Evolutionary conservation across 2,888 invertebrate species (phyloP), one percentile per base, ranked within the genome.

Genomic region (Leucozona laternaria): DNA sequence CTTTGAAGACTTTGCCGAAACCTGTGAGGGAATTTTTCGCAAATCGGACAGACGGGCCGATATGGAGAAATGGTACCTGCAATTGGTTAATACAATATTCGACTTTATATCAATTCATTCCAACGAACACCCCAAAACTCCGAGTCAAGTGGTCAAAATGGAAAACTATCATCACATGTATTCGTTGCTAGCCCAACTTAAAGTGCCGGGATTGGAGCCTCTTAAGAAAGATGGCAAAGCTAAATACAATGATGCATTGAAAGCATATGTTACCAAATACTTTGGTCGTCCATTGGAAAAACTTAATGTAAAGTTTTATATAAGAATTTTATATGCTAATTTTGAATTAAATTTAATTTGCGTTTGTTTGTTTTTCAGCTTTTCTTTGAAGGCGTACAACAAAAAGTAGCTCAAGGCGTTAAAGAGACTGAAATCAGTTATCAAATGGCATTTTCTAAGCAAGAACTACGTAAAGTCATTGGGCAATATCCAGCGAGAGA

Each of bases 391-490:
- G 98, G 98, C 66, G 98, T 99, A 73, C 96, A 98, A 93, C 96
- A 96, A 88, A 97, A 97, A 91, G 98, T 99, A 86, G 96, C 97
- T 72, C 96, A 96, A 90, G 99, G 99, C 73, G 98, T 98, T 64
- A 98, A 98, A 92, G 97, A 97, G 91, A 97, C 98, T 53, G 99
- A 99, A 94, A 97, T 99, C 75, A 97, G 98, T 91, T 99, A 98
- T 94, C 99, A 99, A 93, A 95, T 98, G 93, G 98, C 98, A 45
- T 99, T 97, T 93, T 98, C 98, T 92, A 98, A 99, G 93, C 98
- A 98, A 93, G 99, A 99, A 93, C 94, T 99, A 89, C 95, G 98
- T 78, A 97, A 98, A 93, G 97, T 98, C 55, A 98, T 99, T 81
- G 96, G 96, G 89, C 96, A 98, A 91, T 99, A 99, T 94, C 98